Conservation (phyloP, 1,140 invertebrate genomes). For the Drosophila micromelanica region DNA sequence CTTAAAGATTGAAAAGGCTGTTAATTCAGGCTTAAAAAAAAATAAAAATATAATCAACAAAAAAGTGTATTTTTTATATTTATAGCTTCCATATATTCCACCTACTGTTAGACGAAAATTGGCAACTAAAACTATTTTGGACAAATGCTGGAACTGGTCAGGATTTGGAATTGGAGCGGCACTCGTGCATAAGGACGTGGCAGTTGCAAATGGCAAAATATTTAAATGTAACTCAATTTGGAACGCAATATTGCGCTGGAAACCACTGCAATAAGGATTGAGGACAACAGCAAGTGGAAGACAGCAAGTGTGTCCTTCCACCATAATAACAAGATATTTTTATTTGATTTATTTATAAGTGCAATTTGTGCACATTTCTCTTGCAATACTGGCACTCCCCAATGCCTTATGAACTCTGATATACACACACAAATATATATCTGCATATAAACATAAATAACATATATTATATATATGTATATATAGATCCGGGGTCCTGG, state of each 20-base stretch:
- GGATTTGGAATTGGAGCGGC: too few species aligned
- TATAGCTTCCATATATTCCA: too few species aligned
- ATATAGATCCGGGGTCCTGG: neutral
- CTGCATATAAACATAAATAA: neutral
- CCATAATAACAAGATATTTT: conserved; percentile 68
- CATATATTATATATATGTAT: neutral
- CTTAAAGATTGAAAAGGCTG: neutral
- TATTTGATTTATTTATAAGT: conserved; percentile 81
- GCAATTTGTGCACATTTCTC: conserved; percentile 79
- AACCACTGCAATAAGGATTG: conserved; percentile 35
- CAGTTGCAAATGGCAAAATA: conserved; percentile 63
- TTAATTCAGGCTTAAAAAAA: too few species aligned
- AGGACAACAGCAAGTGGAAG: conserved; percentile 5
- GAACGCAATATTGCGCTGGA: conserved; percentile 59
- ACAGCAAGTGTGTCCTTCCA: conserved; percentile 27
- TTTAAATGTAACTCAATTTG: conserved; percentile 78
- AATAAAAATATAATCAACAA: too few species aligned
- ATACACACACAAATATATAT: conserved; percentile 1
- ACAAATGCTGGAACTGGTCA: conserved; percentile 14
- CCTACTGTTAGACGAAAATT: conserved; percentile 22
- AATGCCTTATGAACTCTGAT: conserved; percentile 47
- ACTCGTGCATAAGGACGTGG: conserved; percentile 13
- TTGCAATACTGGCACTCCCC: conserved; percentile 52
- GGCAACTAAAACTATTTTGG: conserved; percentile 27
- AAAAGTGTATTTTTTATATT: too few species aligned